These are phyloP conservation scores for Chanos chanos DNA, from an alignment of 2,797 vertebrate species.

Conservation along the genomic window DNA sequence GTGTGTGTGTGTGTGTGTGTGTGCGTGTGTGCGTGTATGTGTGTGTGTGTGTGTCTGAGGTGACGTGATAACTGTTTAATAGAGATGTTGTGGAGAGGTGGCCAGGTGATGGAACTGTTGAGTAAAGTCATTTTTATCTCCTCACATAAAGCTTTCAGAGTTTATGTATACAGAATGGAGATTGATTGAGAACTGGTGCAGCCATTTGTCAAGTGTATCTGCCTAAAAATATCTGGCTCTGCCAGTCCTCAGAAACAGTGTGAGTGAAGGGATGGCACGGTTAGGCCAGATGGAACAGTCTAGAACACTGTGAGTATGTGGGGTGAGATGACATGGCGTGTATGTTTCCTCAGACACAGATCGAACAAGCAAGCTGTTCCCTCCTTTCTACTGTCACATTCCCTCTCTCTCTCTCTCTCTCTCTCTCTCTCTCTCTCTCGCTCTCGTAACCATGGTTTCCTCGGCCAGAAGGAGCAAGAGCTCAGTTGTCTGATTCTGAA, in stretches of 20 bases:
- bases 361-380: slow-evolving; percentile 2
- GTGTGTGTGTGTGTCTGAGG: not conserved
- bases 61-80: not conserved
- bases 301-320: too few species aligned
- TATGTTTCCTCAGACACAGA: too few species aligned
- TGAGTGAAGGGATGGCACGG: slow-evolving; percentile 1
- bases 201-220: not conserved
- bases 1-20: not conserved
- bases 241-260: not conserved
- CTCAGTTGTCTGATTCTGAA: not conserved
- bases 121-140: too few species aligned
- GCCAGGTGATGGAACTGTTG: too few species aligned
- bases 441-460: slow-evolving; percentile 7
- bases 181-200: not conserved
- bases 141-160: too few species aligned
- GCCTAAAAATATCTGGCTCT: not conserved
- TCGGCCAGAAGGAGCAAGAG: not conserved
- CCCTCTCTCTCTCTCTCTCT: not conserved
- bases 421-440: not conserved
- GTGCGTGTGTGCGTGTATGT: too few species aligned
- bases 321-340: too few species aligned
- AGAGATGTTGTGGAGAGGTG: not conserved
- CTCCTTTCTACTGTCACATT: not conserved
- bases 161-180: slow-evolving; percentile 2
- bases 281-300: not conserved